Evolutionary conservation across 2,888 invertebrate species (phyloP).

Genomic region (Achlya flavicornis): DNA sequence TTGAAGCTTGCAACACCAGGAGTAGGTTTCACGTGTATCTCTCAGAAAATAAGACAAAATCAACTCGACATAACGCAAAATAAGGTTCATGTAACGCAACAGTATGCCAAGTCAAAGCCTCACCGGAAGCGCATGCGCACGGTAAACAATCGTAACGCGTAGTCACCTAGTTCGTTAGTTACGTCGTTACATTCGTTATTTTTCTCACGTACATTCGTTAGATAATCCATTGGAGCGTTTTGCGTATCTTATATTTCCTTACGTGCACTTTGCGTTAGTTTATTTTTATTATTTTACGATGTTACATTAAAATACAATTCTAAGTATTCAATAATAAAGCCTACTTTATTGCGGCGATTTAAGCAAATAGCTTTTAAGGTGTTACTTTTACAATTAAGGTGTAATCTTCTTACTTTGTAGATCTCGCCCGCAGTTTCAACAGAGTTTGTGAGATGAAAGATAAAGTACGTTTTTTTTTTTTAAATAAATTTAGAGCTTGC

Average conservation of each 20-base stretch:
- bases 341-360: background rate
- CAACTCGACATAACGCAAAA: no score
- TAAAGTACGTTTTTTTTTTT: no score
- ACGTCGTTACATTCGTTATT: slow-evolving; percentile 42
- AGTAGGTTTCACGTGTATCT: no score
- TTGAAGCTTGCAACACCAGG: no score
- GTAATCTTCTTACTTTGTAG: no score
- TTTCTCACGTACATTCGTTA: slow-evolving; percentile 61
- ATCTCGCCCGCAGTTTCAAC: no score
- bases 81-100: background rate
- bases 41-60: no score
- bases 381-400: background rate
- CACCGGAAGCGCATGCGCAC: slow-evolving; percentile 30
- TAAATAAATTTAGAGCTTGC: no score
- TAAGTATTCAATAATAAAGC: background rate
- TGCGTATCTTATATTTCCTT: slow-evolving; percentile 4
- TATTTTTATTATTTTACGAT: background rate
- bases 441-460: no score
- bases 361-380: background rate
- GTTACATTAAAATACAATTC: background rate
- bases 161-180: slow-evolving; percentile 30
- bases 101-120: background rate
- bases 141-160: slow-evolving; percentile 38
- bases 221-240: background rate
- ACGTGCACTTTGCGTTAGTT: background rate